A percentile compares a stretch with the other conserved stretches of the same genome.
phyloP scores from a whole-genome alignment of 1,140 invertebrate species.

The Cotesia glomerata region DNA sequence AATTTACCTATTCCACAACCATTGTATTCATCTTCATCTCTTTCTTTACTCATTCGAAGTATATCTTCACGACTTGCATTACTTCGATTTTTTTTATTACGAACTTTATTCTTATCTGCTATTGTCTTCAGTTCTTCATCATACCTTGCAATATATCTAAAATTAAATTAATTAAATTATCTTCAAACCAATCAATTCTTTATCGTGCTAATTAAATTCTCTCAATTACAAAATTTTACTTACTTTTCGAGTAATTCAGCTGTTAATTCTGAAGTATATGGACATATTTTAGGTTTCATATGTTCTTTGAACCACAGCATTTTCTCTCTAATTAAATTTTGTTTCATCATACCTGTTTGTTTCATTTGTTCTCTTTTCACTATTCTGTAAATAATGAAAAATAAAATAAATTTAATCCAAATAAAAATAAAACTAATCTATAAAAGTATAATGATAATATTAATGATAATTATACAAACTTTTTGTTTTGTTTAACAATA shows the following conservation, averaged over 20 bases:
- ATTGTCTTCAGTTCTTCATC: constrained; percentile 81
- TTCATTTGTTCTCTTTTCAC: constrained; percentile 71
- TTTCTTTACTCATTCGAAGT: constrained; percentile 73
- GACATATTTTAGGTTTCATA: constrained; percentile 63
- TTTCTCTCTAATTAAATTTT: constrained; percentile 75
- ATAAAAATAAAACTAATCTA: neutral
- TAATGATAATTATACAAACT: constrained; percentile 42
- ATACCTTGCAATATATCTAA: constrained; percentile 69
- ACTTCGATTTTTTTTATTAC: constrained; percentile 73
- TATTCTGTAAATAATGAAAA: constrained; percentile 52
- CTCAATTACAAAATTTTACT: constrained; percentile 35
- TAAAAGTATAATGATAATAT: neutral
- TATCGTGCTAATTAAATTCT: constrained; percentile 36
- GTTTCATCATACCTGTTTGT: constrained; percentile 70
- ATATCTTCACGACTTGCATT: constrained; percentile 78
- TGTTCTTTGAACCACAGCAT: constrained; percentile 73
- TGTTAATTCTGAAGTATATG: constrained; percentile 66
- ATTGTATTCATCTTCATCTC: constrained; percentile 73
- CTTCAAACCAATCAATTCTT: constrained; percentile 19
- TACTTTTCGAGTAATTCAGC: constrained; percentile 68
- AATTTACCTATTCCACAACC: constrained; percentile 73
- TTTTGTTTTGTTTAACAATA: constrained; percentile 71
- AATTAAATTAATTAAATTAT: constrained; percentile 7
- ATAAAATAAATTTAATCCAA: neutral
- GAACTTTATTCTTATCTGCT: constrained; percentile 74